These are phyloP conservation scores for Pachydiplax longipennis DNA, from an alignment of 2,888 invertebrate species.

Conservation along the genomic window DNA sequence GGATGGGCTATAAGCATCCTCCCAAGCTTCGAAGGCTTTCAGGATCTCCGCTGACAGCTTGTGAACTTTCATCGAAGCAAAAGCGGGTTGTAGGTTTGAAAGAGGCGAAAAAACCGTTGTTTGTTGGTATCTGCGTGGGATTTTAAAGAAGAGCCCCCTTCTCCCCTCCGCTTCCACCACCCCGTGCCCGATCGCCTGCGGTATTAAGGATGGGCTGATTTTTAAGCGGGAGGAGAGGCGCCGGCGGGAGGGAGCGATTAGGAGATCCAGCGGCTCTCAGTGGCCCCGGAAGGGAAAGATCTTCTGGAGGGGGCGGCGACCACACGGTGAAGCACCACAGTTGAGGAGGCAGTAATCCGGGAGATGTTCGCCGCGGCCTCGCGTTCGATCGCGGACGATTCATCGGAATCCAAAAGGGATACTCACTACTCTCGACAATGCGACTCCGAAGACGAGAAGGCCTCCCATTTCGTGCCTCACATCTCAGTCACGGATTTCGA, in stretches of 20 bases:
- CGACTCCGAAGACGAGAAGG: not conserved
- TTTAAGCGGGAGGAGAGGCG: not conserved
- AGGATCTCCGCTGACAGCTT: conserved; percentile 21
- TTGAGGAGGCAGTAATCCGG: not conserved
- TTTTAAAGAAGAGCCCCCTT: not conserved
- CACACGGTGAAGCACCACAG: not conserved
- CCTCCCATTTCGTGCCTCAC: conserved; percentile 5
- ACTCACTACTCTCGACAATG: not conserved
- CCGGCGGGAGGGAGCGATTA: not conserved
- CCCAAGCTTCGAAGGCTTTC: not conserved
- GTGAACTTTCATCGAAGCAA: not conserved
- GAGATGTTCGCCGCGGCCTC: conserved; percentile 10
- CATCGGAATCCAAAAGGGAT: not conserved
- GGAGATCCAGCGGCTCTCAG: not conserved
- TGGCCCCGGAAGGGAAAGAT: not conserved
- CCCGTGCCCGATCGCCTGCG: not conserved
- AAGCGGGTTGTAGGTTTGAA: not conserved
- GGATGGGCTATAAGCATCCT: not conserved
- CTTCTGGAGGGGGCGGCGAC: not conserved
- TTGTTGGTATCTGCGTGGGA: conserved; percentile 22
- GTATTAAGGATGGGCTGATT: not conserved
- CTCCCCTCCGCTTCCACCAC: not conserved
- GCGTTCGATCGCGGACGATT: not conserved
- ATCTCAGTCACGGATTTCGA: conserved; percentile 30
- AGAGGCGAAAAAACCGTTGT: not conserved